Percentiles rank a stretch among this genome's conserved stretches.
These are phyloP conservation scores for Rhagonycha fulva DNA, from an alignment of 2,888 invertebrate genomes.

Conservation along the genomic window DNA sequence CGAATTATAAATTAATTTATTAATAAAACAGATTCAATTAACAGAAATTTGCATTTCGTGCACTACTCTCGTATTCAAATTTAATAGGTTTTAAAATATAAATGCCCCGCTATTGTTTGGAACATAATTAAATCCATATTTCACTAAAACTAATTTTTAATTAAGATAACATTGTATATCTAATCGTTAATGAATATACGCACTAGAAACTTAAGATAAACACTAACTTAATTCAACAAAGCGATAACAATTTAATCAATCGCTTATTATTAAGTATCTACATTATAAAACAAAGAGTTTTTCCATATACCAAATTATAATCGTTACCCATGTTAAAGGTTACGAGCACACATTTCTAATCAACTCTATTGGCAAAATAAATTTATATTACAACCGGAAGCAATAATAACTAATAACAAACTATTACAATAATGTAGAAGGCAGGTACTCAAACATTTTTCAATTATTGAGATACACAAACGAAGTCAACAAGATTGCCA, in stretches of 20 bases:
- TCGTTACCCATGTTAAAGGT: background rate
- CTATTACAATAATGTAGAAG: too few relatives aligned
- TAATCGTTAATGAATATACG: constrained; percentile 5
- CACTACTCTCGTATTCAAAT: background rate
- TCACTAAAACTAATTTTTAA: background rate
- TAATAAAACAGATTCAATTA: background rate
- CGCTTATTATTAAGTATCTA: background rate
- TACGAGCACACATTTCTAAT: background rate
- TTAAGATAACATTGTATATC: constrained; percentile 4
- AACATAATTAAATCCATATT: background rate
- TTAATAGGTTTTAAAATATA: background rate
- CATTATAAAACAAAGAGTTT: background rate
- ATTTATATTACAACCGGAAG: background rate
- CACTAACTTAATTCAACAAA: background rate
- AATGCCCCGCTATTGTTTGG: background rate
- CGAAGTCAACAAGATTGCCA: background rate
- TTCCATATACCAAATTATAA: background rate
- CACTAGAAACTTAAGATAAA: background rate
- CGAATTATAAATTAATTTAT: background rate
- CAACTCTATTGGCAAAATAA: background rate
- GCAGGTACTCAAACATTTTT: background rate
- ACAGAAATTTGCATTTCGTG: background rate
- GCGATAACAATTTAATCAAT: background rate
- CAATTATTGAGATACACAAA: background rate
- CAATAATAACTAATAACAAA: background rate